Conservation (phyloP, 1,140 invertebrate genomes). For the Drosophila carrolli region DNA sequence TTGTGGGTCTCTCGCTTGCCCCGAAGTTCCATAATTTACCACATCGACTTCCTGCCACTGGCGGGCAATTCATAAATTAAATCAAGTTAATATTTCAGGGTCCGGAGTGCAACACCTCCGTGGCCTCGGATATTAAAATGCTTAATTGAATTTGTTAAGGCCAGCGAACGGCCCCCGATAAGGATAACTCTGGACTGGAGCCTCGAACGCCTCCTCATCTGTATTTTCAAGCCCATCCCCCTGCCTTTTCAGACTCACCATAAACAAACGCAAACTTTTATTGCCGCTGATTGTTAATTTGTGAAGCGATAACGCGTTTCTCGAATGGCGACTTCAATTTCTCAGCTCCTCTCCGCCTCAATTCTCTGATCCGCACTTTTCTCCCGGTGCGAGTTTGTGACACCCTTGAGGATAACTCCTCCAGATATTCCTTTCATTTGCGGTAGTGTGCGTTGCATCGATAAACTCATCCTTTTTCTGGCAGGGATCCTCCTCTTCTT, state of each 20-base stretch:
- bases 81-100: constrained; percentile 84
- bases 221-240: not conserved
- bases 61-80: constrained; percentile 79
- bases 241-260: constrained; percentile 30
- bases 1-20: constrained; percentile 1
- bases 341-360: constrained; percentile 1
- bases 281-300: constrained; percentile 84
- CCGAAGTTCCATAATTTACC: constrained; percentile 32
- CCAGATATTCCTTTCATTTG: constrained; percentile 15
- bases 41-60: constrained; percentile 53
- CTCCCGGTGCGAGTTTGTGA: constrained; percentile 66
- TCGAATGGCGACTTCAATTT: constrained; percentile 46
- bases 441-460: constrained; percentile 63
- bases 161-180: constrained; percentile 46
- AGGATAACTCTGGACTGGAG: constrained; percentile 36
- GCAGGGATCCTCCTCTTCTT: constrained; percentile 28
- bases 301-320: constrained; percentile 80
- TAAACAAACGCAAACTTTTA: constrained; percentile 84
- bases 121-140: constrained; percentile 77
- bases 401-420: constrained; percentile 51
- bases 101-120: constrained; percentile 73
- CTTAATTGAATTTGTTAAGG: constrained; percentile 83
- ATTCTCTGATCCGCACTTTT: not conserved
- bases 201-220: constrained; percentile 19
- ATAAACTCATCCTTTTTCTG: constrained; percentile 74